Conservation (phyloP, 2,888 invertebrate genomes). For the Patella depressa region DNA sequence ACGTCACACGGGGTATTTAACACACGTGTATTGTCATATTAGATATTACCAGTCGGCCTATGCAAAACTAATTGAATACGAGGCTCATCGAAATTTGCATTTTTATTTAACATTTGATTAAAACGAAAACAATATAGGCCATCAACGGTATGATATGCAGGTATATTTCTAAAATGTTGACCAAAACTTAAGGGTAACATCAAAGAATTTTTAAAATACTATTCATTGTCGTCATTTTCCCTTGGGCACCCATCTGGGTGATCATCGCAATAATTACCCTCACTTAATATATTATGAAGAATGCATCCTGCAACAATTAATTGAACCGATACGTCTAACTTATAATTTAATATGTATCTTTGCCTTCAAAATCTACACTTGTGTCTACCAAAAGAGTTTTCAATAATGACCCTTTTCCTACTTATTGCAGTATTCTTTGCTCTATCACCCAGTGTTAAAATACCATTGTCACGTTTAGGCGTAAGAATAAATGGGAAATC, state of each 20-base stretch:
- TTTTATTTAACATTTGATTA: too few relatives aligned
- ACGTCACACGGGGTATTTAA: too few relatives aligned
- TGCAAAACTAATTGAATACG: too few relatives aligned
- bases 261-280: not conserved
- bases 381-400: constrained; percentile 32
- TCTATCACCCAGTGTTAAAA: constrained; percentile 15
- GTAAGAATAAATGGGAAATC: constrained; percentile 23
- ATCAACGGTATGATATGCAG: too few relatives aligned
- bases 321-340: not conserved
- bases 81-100: too few relatives aligned
- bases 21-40: too few relatives aligned
- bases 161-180: too few relatives aligned
- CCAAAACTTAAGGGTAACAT: too few relatives aligned
- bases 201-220: not conserved
- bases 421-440: constrained; percentile 28
- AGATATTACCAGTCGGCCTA: too few relatives aligned
- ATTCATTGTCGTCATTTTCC: not conserved
- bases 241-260: constrained; percentile 1
- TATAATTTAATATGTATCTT: not conserved
- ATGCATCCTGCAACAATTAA: not conserved
- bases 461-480: constrained; percentile 15
- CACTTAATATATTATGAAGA: not conserved
- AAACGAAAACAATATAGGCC: too few relatives aligned
- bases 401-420: constrained; percentile 24
- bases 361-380: constrained; percentile 13